phyloP scores from a whole-genome alignment of 2,113 vertebrate genomes.

The Nothobranchius kuhntae region DNA sequence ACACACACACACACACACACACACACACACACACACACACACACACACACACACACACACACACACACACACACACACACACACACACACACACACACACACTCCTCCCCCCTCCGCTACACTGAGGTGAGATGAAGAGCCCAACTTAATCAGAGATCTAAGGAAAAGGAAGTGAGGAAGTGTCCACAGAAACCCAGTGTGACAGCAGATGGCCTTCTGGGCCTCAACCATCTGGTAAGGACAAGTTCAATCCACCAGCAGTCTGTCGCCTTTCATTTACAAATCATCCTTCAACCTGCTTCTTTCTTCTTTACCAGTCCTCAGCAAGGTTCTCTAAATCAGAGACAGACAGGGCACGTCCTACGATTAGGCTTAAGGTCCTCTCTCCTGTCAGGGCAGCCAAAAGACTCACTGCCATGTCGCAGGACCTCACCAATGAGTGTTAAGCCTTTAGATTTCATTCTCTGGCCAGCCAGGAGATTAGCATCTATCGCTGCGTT shows the following conservation, averaged over 20 bases:
- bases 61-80: slow-evolving; percentile 2
- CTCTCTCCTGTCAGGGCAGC: slow-evolving; percentile 29
- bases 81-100: slow-evolving; percentile 44
- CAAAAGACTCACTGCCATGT: slow-evolving; percentile 47
- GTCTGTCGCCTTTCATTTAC: slow-evolving; percentile 65
- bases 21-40: too few relatives aligned
- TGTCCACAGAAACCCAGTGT: slow-evolving; percentile 56
- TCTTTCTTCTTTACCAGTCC: slow-evolving; percentile 17
- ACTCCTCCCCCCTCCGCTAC: background rate
- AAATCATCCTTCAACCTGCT: slow-evolving; percentile 46
- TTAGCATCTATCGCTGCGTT: slow-evolving; percentile 62
- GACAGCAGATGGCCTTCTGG: slow-evolving; percentile 73
- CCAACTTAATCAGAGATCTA: slow-evolving; percentile 43
- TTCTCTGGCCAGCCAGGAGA: slow-evolving; percentile 57
- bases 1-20: slow-evolving; percentile 28
- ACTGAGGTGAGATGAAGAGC: slow-evolving; percentile 26
- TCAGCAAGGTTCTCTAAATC: background rate
- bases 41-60: too few relatives aligned
- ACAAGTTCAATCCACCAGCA: slow-evolving; percentile 58
- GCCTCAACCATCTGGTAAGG: slow-evolving; percentile 73
- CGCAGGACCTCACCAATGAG: slow-evolving; percentile 70
- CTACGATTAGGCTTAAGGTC: slow-evolving; percentile 37
- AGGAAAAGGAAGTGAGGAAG: slow-evolving; percentile 64
- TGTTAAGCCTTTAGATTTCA: slow-evolving; percentile 58
- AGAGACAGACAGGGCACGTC: slow-evolving; percentile 22